phyloP scores from a whole-genome alignment of 2,888 invertebrate genomes.

The Leucozona laternaria region DNA sequence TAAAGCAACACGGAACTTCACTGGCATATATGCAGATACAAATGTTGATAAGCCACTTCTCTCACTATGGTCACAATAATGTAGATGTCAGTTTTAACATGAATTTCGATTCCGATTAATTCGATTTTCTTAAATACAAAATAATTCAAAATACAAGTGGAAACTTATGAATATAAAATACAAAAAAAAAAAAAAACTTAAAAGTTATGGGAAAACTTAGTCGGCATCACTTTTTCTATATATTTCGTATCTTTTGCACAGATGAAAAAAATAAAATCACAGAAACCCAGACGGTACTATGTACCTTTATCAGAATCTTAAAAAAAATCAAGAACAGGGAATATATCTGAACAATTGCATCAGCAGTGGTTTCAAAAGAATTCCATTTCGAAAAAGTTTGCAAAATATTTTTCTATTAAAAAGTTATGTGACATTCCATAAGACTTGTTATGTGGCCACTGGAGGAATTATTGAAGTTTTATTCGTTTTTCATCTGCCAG shows the following conservation, averaged over 20 bases:
- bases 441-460: not conserved
- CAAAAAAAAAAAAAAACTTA: no score
- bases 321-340: not conserved
- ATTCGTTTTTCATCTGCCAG: not conserved
- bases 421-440: constrained; percentile 14
- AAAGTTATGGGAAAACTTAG: no score
- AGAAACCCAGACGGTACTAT: not conserved
- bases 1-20: no score
- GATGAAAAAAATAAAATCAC: not conserved
- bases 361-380: not conserved
- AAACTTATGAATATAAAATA: no score
- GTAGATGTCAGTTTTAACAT: no score
- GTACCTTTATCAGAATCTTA: no score
- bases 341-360: constrained; percentile 1
- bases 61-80: no score
- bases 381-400: not conserved
- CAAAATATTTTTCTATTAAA: constrained; percentile 15
- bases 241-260: not conserved
- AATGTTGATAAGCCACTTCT: no score
- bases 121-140: no score
- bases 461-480: not conserved
- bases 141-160: no score
- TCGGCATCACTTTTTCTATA: not conserved
- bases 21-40: no score
- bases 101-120: no score